Evolutionary conservation across 2,797 vertebrate species (phyloP).

Genomic region (Iguana delicatissima): DNA sequence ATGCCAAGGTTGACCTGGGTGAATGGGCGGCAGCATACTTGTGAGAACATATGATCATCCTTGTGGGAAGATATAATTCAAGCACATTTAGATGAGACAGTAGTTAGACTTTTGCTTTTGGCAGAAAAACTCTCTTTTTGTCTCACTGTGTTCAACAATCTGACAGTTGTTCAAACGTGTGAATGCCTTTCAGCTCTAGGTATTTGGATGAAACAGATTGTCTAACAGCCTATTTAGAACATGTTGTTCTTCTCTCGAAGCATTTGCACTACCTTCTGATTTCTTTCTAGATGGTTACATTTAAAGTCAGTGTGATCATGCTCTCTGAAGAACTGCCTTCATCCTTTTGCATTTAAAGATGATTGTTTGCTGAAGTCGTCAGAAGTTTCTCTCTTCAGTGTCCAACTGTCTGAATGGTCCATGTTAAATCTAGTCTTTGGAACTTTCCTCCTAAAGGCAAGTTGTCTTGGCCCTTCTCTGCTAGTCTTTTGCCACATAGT

Average conservation of each 20-base stretch:
- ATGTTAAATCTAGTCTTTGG: background rate
- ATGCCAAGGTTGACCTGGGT: background rate
- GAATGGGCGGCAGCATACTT: background rate
- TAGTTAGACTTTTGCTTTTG: too few species aligned
- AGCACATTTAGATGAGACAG: background rate
- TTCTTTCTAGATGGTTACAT: background rate
- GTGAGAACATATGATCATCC: background rate
- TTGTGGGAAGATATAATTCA: background rate
- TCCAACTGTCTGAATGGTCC: background rate
- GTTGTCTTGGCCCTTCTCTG: background rate
- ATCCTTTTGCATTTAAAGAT: background rate
- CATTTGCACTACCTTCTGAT: too few species aligned
- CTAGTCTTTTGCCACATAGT: background rate
- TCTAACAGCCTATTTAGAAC: too few species aligned
- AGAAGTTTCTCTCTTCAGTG: background rate
- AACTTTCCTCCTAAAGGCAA: background rate
- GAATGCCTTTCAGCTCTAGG: background rate
- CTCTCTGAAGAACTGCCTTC: too few species aligned
- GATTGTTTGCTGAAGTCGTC: background rate
- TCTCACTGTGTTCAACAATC: background rate
- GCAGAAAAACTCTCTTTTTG: background rate
- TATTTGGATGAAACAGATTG: background rate
- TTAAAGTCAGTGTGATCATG: background rate
- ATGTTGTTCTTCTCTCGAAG: background rate
- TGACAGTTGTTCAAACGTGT: background rate